These are phyloP conservation scores for Papio anubis DNA, from an alignment of 2,113 vertebrate species.

Conservation along the genomic window DNA sequence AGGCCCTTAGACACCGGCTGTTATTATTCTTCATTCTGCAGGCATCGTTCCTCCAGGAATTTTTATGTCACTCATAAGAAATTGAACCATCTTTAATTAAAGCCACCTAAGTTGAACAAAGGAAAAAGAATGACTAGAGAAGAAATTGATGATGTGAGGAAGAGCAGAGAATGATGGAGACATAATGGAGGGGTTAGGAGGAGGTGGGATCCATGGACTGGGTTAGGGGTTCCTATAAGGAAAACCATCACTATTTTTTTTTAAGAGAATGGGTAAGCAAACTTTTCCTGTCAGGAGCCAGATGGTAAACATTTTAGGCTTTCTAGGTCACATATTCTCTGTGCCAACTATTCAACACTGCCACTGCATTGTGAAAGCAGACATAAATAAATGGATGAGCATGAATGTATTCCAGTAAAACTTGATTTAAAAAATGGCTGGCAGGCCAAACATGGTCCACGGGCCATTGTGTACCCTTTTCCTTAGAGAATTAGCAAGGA, in stretches of 20 bases:
- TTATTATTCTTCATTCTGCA: background rate
- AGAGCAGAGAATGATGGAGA: background rate
- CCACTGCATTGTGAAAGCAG: background rate
- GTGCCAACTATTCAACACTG: background rate
- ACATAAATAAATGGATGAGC: background rate
- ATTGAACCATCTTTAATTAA: background rate
- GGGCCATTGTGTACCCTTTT: background rate
- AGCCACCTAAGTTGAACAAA: background rate
- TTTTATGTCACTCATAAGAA: background rate
- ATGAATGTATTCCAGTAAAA: background rate
- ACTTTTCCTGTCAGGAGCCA: background rate
- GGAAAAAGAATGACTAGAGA: background rate
- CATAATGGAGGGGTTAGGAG: accelerated
- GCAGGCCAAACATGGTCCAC: background rate
- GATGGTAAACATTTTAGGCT: background rate
- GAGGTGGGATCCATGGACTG: too few species aligned
- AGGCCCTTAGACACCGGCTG: background rate
- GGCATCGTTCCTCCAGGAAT: background rate
- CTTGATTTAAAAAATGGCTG: background rate
- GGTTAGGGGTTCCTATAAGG: background rate
- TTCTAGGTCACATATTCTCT: background rate
- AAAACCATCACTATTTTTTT: background rate
- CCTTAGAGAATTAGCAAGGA: background rate
- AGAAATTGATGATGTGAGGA: background rate
- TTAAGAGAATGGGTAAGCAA: background rate